A percentile compares a stretch with the other conserved stretches of the same genome.
Evolutionary conservation across 2,888 invertebrate species (phyloP).

Genomic region (Gari tellinella): DNA sequence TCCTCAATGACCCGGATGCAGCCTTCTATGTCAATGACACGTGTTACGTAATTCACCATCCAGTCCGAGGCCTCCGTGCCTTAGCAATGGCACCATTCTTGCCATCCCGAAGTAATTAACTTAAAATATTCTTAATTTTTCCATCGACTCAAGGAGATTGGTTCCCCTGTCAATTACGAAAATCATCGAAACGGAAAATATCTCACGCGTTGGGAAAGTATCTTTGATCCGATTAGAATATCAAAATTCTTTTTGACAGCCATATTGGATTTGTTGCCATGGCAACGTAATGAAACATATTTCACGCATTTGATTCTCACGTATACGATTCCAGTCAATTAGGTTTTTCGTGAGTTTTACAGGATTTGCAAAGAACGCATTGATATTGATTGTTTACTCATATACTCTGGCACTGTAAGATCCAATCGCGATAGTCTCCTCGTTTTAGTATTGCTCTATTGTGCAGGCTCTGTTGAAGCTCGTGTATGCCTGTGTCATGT

Average conservation of each 20-base stretch:
- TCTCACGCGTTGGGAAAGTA: constrained; percentile 46
- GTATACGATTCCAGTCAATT: constrained; percentile 32
- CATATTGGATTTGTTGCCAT: constrained; percentile 51
- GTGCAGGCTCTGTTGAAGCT: no score
- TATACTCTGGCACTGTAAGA: constrained; percentile 13
- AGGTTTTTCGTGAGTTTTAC: constrained; percentile 1
- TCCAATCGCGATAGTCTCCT: constrained; percentile 5
- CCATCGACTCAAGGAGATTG: background rate
- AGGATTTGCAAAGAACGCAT: background rate
- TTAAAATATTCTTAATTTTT: no score
- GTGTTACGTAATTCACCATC: constrained; percentile 50
- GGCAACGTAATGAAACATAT: constrained; percentile 44
- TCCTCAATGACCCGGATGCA: constrained; percentile 30
- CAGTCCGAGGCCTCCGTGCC: constrained; percentile 10
- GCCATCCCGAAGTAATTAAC: no score
- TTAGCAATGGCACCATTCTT: constrained; percentile 2
- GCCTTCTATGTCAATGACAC: constrained; percentile 41
- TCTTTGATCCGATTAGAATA: constrained; percentile 51
- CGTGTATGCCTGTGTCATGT: no score
- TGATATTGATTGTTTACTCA: constrained; percentile 16
- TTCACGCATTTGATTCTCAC: constrained; percentile 41
- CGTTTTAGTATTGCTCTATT: no score
- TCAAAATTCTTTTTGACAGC: constrained; percentile 48
- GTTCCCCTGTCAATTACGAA: constrained; percentile 42
- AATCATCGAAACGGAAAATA: constrained; percentile 52